phyloP scores from a whole-genome alignment of 2,888 invertebrate genomes.

The Aelia acuminata region DNA sequence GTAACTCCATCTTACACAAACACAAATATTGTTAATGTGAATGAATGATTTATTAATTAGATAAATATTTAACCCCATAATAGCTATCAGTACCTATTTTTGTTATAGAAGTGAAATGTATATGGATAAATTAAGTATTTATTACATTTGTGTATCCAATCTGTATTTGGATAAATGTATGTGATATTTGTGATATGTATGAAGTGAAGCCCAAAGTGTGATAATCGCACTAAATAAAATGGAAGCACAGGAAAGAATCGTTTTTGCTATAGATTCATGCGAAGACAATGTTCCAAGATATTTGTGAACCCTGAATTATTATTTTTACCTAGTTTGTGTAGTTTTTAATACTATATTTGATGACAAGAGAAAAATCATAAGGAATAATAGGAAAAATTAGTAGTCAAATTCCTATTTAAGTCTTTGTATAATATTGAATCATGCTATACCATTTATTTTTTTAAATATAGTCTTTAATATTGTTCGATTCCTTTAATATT shows the following conservation, averaged over 20 bases:
- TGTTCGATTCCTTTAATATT: slow-evolving; percentile 47
- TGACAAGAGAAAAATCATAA: background rate
- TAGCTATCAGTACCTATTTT: slow-evolving; percentile 25
- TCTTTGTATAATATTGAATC: slow-evolving; percentile 44
- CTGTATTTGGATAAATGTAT: slow-evolving; percentile 58
- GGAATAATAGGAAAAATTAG: background rate
- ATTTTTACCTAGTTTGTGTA: background rate
- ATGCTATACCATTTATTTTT: slow-evolving; percentile 59
- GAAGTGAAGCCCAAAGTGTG: slow-evolving; percentile 50
- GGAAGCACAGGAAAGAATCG: slow-evolving; percentile 49
- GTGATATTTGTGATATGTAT: slow-evolving; percentile 64
- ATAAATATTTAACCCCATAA: slow-evolving; percentile 42
- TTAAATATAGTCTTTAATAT: slow-evolving; percentile 59
- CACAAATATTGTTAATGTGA: background rate
- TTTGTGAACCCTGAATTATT: slow-evolving; percentile 10
- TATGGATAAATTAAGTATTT: slow-evolving; percentile 49
- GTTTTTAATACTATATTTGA: slow-evolving; percentile 28
- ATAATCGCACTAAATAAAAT: slow-evolving; percentile 43
- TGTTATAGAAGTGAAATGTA: slow-evolving; percentile 36
- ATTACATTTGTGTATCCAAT: slow-evolving; percentile 53
- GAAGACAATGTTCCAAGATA: slow-evolving; percentile 62
- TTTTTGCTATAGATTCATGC: slow-evolving; percentile 53
- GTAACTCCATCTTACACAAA: no score
- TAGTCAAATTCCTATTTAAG: slow-evolving; percentile 33
- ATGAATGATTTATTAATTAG: background rate